A percentile compares a stretch with the other conserved stretches of the same genome.
Conservation (phyloP, 2,113 vertebrate species). For the Nothocercus nigrocapillus region DNA sequence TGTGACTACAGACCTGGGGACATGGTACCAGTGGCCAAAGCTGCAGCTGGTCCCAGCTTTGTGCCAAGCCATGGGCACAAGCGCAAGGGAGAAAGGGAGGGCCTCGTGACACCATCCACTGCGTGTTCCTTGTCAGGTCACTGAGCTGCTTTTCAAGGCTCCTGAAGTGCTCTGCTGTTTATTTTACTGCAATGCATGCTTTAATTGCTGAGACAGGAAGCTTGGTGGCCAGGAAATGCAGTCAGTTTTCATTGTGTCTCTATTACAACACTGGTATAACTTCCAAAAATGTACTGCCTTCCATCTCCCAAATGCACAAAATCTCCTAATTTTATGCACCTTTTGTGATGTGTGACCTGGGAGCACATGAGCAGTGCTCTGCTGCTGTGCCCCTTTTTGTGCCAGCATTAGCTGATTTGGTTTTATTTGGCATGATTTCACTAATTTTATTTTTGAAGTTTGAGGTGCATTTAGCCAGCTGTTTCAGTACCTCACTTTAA, state of each 20-base stretch:
- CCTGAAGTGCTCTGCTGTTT: neutral
- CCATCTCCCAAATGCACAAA: neutral
- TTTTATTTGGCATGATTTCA: constrained; percentile 2
- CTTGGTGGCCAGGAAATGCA: neutral
- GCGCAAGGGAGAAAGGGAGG: too few species aligned
- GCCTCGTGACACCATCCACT: neutral
- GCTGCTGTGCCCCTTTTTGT: constrained; percentile 8
- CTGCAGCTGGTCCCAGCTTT: too few species aligned
- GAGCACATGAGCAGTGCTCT: neutral
- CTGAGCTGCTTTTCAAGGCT: neutral
- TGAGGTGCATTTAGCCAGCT: constrained; percentile 37
- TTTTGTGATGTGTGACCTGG: neutral
- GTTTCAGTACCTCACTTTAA: constrained; percentile 9
- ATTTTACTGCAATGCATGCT: neutral
- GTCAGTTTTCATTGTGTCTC: neutral
- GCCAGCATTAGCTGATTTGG: constrained; percentile 35
- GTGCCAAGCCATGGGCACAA: too few species aligned
- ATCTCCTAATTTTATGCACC: neutral
- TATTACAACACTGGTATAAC: neutral
- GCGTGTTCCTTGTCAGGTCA: neutral
- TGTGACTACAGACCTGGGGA: too few species aligned
- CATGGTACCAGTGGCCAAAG: neutral
- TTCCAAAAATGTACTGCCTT: neutral
- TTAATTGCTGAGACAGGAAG: neutral
- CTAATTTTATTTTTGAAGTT: constrained; percentile 41